Percentiles rank a stretch among this genome's conserved stretches.
These are phyloP conservation scores for Ctenopoma kingsleyae DNA, from an alignment of 2,797 vertebrate genomes.

Conservation along the genomic window DNA sequence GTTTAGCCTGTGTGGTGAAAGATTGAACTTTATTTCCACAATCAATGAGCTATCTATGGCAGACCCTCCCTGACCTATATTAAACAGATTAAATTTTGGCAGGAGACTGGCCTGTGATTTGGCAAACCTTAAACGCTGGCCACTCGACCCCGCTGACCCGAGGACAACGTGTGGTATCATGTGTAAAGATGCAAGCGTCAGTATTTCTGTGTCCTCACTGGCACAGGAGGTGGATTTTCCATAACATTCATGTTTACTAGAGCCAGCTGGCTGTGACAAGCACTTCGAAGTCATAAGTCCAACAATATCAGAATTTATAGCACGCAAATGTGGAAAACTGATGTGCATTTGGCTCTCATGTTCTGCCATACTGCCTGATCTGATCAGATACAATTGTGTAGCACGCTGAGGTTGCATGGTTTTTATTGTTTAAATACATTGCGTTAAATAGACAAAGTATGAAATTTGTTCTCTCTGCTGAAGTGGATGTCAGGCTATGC, in stretches of 20 bases:
- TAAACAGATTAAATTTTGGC: constrained; percentile 68
- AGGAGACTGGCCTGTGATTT: constrained; percentile 64
- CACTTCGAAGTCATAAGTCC: constrained; percentile 65
- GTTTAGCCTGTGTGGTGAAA: constrained; percentile 31
- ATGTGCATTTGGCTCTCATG: constrained; percentile 34
- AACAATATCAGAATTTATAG: constrained; percentile 69
- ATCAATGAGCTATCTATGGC: constrained; percentile 56
- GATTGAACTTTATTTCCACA: constrained; percentile 48
- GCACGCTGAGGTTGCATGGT: neutral
- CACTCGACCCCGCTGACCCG: constrained; percentile 79
- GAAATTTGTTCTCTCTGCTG: constrained; percentile 18
- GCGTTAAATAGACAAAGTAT: constrained; percentile 6
- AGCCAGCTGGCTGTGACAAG: constrained; percentile 76
- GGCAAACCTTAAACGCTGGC: constrained; percentile 70
- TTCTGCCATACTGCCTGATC: neutral
- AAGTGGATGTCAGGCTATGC: constrained; percentile 26
- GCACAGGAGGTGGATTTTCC: constrained; percentile 80
- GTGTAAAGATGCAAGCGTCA: constrained; percentile 79
- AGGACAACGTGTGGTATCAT: constrained; percentile 78
- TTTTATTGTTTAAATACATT: constrained; percentile 21
- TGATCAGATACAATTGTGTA: constrained; percentile 25
- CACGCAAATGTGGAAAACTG: constrained; percentile 48
- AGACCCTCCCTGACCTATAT: constrained; percentile 66
- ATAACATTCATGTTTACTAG: constrained; percentile 81
- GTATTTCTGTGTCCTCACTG: constrained; percentile 81